Conservation (phyloP, 1,140 invertebrate genomes). For the Steinernema feltiae region DNA sequence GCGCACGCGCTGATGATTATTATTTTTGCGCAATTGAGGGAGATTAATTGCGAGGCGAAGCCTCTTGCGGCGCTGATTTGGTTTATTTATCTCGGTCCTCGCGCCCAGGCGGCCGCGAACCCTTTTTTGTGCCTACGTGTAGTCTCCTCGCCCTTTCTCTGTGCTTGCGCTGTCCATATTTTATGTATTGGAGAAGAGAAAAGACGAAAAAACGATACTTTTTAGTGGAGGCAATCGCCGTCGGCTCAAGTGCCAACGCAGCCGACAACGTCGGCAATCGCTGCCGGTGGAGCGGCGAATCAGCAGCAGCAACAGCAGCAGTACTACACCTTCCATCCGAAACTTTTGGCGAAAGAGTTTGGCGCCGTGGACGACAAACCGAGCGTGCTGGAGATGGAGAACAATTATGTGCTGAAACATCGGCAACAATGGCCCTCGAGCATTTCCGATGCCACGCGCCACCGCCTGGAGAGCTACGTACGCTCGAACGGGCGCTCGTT, state of each 20-base stretch:
- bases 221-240: conserved; percentile 58
- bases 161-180: no score
- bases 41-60: neutral
- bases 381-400: conserved; percentile 55
- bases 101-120: neutral
- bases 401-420: conserved; percentile 52
- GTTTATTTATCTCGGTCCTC: neutral
- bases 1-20: neutral
- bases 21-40: neutral
- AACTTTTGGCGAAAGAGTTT: conserved; percentile 45
- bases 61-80: neutral
- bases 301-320: conserved; percentile 23
- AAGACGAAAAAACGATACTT: no score
- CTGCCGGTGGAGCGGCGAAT: neutral
- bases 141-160: no score
- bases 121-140: neutral
- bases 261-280: conserved; percentile 58
- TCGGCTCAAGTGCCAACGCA: conserved; percentile 35
- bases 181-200: no score
- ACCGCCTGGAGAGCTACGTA: conserved; percentile 16
- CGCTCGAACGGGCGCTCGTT: conserved; percentile 5
- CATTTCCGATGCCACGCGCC: conserved; percentile 17
- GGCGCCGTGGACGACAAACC: conserved; percentile 48
- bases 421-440: conserved; percentile 41
- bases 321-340: conserved; percentile 57